Percentiles rank a stretch among this genome's conserved stretches.
phyloP scores from a whole-genome alignment of 37 sponge, comb jelly and placozoan genomes.

The Haliclona indistincta region DNA sequence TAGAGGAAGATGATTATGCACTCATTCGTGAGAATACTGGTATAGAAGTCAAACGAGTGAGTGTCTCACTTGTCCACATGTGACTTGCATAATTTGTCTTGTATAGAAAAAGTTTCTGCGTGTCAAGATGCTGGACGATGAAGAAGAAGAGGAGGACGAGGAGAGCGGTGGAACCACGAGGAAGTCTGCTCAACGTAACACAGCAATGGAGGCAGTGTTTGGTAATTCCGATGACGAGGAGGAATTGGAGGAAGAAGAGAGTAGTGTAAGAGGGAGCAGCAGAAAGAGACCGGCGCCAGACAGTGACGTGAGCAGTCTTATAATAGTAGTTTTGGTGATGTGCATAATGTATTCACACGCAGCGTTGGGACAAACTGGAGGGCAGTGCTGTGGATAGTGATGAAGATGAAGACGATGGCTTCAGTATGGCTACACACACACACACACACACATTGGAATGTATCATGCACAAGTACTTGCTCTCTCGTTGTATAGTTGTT shows the following conservation, averaged over 20 bases:
- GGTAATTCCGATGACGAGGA: conserved; percentile 4
- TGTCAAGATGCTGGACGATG: conserved; percentile 59
- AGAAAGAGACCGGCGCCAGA: background rate
- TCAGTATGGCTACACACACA: background rate
- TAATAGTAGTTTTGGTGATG: too few species aligned
- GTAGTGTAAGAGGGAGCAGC: background rate
- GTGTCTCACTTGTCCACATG: background rate
- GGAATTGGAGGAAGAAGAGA: background rate
- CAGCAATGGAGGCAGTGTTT: background rate
- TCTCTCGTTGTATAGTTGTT: conserved; percentile 84
- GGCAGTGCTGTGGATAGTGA: too few species aligned
- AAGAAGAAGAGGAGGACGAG: conserved; percentile 71
- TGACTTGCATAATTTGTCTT: conserved; percentile 4
- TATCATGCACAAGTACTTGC: background rate
- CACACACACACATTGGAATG: background rate
- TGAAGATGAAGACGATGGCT: conserved; percentile 8
- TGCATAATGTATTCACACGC: too few species aligned
- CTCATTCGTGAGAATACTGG: conserved; percentile 67
- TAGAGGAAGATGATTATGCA: conserved; percentile 65
- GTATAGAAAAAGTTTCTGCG: conserved; percentile 61
- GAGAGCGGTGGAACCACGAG: background rate
- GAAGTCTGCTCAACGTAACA: conserved; percentile 1
- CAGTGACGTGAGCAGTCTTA: background rate
- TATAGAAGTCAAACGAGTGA: conserved; percentile 38
- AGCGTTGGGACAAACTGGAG: too few species aligned